Base-by-base conservation (phyloP, 2,888 invertebrate species). In the Tenthredo livida region DNA sequence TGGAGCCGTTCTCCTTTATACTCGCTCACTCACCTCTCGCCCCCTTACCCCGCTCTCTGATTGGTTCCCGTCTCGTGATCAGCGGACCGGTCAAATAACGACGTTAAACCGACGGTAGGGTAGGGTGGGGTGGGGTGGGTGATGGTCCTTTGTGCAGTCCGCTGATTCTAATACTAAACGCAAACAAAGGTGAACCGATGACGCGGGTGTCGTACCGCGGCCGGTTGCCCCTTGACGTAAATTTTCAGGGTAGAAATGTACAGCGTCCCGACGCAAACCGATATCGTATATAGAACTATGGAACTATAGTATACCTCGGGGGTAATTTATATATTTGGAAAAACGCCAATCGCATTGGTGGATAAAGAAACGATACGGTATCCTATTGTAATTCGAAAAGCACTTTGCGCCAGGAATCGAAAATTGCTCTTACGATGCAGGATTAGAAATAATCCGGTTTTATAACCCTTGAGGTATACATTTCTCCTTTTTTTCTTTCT, bases 1-100 rank as follows among this genome's bases (percentile, higher is more conserved):
- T 29, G 80, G 15, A 92, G 90, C 91, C 90, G 90, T 91, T 90
- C 91, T 93, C 91, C 91, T 93, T 92, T 93, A 91, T 92, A 92
- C 90, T 90, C 88, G 73, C 86, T 86, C 84, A 85, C 86, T 78
- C 61, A 37, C 84, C 86, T 67, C 85, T 78, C 85, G 83, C 83
- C 77, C 85, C 67, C 86, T 86, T 87, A 86, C 86, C 47, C 67
- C 84, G 77, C 85, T 85, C 87, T 87, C 75, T 86, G 83, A 47
- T 82, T 43, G 67, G 75, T 84, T 82, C 85, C 83, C 86, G 85
- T 86, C 85, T 84, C 86, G 87, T 88, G 80, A 80, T 80, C 80
- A 80, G 80, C 88, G 84, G 84, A 78, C 73, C 87, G 88, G 86
- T 80, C 80, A 80, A 80, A 80, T 80, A 80, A 80, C 80, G 80